Base-by-base conservation (phyloP, 2,797 vertebrate species). In the Nannoperca obscura region DNA sequence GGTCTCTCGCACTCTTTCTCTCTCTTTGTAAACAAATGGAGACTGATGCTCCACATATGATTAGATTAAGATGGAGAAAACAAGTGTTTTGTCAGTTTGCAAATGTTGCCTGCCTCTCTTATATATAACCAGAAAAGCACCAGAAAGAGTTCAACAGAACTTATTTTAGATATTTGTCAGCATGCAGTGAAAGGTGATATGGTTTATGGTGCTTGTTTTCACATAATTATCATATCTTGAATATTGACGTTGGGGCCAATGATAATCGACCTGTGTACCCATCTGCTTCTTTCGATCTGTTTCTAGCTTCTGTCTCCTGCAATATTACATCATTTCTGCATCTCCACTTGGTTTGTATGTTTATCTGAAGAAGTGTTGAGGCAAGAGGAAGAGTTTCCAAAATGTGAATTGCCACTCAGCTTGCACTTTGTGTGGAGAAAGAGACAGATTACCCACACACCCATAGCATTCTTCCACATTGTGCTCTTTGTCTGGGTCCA, bases 321-420 rank as follows among this genome's bases (percentile, higher is more conserved):
- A 74, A 40, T 65, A 24, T 78, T 72, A 57, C 74, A 83, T 74
- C 2, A 78, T 80, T 71, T 78, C 49, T 75, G 54, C 65, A 73
- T 76, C 40, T 67, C 52, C 61, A 19, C 57, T 55, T 75, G 42
- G 53, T 65, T 20, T 40, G 24, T 75, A 46, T 76, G 30, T 59
- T 19, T 40, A 36, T 53, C 62, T 66, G 13, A 64, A 50, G 54
- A 71, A 38, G 49, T 73, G 49, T 52, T 34, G 60, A 60, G 59
- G 65, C 54, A 76, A 40, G 46, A 65, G 36, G 50, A 68, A 42
- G 20, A 62, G 49, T 74, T 76, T 27, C 47, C 57, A 66, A 38
- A 27, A 59, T 44, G 34, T 67, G 55, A 76, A 74, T 61, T 84
- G 58, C 58, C 68, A 74, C 71, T 71, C 34, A 61, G 81, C 27